Base-by-base conservation (phyloP, 2,113 vertebrate genomes). In the Amphiprion ocellaris region DNA sequence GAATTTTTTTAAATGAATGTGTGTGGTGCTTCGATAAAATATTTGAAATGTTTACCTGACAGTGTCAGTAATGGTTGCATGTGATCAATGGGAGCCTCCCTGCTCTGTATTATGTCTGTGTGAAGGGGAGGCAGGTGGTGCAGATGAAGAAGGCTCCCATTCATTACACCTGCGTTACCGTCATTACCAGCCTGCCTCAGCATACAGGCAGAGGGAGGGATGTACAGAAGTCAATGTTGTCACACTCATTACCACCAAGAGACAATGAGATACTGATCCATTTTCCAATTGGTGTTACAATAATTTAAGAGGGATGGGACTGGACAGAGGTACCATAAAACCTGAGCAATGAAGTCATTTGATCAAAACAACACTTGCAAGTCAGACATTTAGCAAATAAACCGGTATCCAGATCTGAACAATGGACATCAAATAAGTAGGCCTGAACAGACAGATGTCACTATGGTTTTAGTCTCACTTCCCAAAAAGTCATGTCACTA, bases 41-140 rank as follows among this genome's bases (percentile, higher is more conserved):
- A 15, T 16, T 46, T 46, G 60, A 60, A 61, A 46, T 82, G 68
- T 72, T 77, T 72, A 77, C 71, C 60, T 66, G 73, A 71, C 73
- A 46, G 52, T 47, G 8, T 67, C 74, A 82, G 71, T 61, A 73
- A 68, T 77, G 15, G 2, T 55, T 49, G 19, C 2, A 0, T 56
- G 55, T 73, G 69, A 77, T 66, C 55, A 77, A 67, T 61, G 49
- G 54, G 49, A 55, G 47, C 54, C 47, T 61, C 68, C 39, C 47
- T 61, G 60, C 55, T 71, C 61, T 71, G 54, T 73, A 73, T 68
- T 56, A 65, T 82, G 23, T 62, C 21, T 74, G 59, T 63, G 41
- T 64, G 64, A 60, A 24, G 52, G 59, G 58, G 78, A 64, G 63
- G 63, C 78, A 77, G 78, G 83, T 73, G 77, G 17, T 63, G 69